Evolutionary conservation across 2,113 vertebrate species (phyloP).

Genomic region (Seriola rivoliana): DNA sequence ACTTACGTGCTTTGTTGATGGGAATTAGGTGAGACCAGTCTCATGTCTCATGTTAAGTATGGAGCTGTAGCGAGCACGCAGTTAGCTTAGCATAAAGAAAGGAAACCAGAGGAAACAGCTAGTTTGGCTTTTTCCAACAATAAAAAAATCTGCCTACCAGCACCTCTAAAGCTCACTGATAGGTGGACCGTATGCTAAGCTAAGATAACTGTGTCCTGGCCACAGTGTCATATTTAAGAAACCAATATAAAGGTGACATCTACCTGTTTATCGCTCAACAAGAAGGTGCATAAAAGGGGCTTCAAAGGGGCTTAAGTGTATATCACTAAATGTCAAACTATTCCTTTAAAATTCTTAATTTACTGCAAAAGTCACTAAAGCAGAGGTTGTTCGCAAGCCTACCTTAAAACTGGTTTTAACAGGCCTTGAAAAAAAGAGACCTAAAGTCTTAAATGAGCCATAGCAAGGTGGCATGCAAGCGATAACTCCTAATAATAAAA

Average conservation of each 20-base stretch:
- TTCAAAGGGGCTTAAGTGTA: not conserved
- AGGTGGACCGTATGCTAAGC: not conserved
- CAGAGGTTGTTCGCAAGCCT: not conserved
- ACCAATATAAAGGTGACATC: not conserved
- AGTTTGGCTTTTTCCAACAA: not conserved
- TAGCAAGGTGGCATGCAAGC: slow-evolving; percentile 28
- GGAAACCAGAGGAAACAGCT: not conserved
- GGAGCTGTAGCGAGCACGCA: not conserved
- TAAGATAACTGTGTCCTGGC: not conserved
- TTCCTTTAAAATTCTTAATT: not conserved
- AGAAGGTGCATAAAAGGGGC: not conserved
- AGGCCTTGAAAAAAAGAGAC: slow-evolving; percentile 25
- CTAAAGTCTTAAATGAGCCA: slow-evolving; percentile 28
- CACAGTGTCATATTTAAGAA: not conserved
- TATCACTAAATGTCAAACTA: not conserved
- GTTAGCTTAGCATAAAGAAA: not conserved
- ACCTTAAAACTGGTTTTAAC: not conserved
- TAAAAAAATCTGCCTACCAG: not conserved
- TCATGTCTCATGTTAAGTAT: not conserved
- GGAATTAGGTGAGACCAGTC: not conserved
- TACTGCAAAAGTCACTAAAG: not conserved
- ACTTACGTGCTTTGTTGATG: not conserved
- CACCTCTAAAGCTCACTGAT: not conserved
- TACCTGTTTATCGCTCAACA: not conserved
- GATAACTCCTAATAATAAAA: slow-evolving; percentile 15